Percentiles rank a stretch among this genome's conserved stretches.
Conservation (phyloP, 2,113 vertebrate species). For the Hepsetus odoe region DNA sequence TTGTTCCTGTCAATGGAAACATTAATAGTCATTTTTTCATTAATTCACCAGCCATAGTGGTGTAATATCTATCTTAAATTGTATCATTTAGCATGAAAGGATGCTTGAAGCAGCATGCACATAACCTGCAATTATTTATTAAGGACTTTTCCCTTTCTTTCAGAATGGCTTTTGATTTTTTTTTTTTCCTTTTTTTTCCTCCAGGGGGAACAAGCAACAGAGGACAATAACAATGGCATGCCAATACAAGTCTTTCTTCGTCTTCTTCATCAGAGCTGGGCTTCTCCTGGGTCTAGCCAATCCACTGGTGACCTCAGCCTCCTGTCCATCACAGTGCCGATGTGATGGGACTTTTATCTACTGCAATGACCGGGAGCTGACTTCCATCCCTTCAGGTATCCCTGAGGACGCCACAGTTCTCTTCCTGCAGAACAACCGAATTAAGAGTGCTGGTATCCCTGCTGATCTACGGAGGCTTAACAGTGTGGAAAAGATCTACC, state of each 20-base stretch:
- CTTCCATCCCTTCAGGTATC: constrained; percentile 93
- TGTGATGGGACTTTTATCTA: constrained; percentile 98
- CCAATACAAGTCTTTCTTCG: constrained; percentile 88
- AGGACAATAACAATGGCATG: constrained; percentile 89
- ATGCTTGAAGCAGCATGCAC: constrained; percentile 61
- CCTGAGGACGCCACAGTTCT: constrained; percentile 95
- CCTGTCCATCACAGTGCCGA: constrained; percentile 92
- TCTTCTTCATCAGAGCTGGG: constrained; percentile 90
- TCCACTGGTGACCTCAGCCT: constrained; percentile 82
- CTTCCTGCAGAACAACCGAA: constrained; percentile 99
- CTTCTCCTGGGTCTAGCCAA: constrained; percentile 90
- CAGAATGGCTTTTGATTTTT: constrained; percentile 67
- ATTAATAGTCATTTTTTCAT: constrained; percentile 56
- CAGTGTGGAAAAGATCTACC: constrained; percentile 95
- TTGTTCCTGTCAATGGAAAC: constrained; percentile 47
- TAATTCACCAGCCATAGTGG: constrained; percentile 53
- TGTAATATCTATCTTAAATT: constrained; percentile 34
- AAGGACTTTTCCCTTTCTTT: constrained; percentile 59
- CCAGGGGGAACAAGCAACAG: constrained; percentile 77
- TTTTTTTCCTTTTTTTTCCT: constrained; percentile 66
- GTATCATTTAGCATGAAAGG: constrained; percentile 58
- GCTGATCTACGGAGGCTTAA: constrained; percentile 87
- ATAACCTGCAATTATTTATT: constrained; percentile 66
- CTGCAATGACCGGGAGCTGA: constrained; percentile 97
- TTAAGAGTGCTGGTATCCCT: constrained; percentile 97